These are phyloP conservation scores for Eulemur macaco DNA, from an alignment of 2,113 vertebrate species.

Conservation along the genomic window DNA sequence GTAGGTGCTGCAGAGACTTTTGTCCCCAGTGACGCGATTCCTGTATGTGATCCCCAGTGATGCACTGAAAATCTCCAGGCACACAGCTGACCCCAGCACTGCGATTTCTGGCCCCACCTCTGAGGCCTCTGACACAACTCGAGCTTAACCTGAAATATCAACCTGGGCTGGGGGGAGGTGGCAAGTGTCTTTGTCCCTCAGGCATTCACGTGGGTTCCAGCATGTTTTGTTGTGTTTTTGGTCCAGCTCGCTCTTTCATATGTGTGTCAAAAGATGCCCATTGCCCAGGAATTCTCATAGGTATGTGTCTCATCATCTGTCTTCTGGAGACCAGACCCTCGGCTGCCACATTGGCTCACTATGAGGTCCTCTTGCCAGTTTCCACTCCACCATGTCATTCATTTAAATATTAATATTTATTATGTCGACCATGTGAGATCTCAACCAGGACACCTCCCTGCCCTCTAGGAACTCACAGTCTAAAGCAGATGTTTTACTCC, in stretches of 20 bases:
- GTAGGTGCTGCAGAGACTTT: background rate
- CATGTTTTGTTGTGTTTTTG: background rate
- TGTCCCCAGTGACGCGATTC: no score
- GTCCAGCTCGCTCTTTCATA: rapidly evolving
- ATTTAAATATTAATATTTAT: background rate
- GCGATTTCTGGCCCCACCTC: rapidly evolving
- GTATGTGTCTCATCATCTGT: background rate
- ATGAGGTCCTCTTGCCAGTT: background rate
- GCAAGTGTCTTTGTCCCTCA: background rate
- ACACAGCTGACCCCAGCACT: background rate
- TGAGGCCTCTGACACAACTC: background rate
- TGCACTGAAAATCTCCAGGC: background rate
- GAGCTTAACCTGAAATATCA: background rate
- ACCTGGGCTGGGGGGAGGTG: rapidly evolving
- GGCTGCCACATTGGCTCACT: rapidly evolving
- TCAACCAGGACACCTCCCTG: background rate
- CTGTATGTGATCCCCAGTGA: background rate
- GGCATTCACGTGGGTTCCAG: background rate
- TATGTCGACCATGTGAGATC: rapidly evolving
- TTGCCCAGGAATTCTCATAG: background rate
- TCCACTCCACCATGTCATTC: background rate
- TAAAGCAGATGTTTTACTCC: background rate
- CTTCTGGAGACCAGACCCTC: background rate
- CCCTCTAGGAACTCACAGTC: background rate
- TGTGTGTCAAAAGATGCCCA: background rate